Base-by-base conservation (phyloP, 1,140 invertebrate species). In the Bathynomus jamesi region DNA sequence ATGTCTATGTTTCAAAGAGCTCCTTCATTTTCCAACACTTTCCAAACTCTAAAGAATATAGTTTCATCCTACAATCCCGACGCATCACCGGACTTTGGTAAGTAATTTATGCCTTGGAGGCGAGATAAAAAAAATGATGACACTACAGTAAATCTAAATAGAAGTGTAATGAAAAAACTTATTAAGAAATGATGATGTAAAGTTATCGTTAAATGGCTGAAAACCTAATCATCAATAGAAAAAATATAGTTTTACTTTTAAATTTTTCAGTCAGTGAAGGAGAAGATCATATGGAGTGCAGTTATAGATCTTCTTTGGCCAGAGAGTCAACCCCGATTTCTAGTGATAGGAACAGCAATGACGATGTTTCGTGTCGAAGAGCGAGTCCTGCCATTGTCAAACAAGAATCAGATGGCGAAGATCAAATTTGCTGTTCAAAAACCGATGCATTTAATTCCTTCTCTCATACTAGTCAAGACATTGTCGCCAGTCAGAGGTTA, bases 1-100 rank as follows among this genome's bases (percentile, higher is more conserved):
- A 76, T 73, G 40, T 76, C 75, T 21, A 40, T 73, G 65, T 76
- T 73, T 64, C 67, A 76, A 46, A 31, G 68, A 11, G 72, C 71
- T 0, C 67, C 71, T n/a, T 65, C 69, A 29, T 70, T 76, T 46
- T 69, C 75, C 7, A 69, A 72, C 60, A 69, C 71, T 24, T 76
- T 65, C 75, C 71, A 76, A 31, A 68, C 71, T 61, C 61, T 76
- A 24, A 72, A 71, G 46, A 70, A 67, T 61, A 72, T 76, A 68
- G 75, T 76, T 46, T 73, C 75, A 0, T 76, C 71, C 17, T 72
- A 68, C 53, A 76, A 73, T 60, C 71, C 71, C 0, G 30, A 29
- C 11, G 25, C 2, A 30, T 69, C 53, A 21, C 21, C 40, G 2
- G 40, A 53, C 21, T 21, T 53, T 17, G 21, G 40, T 53, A 53